Conservation (phyloP, 1,140 invertebrate species). For the Drosophila dunni region DNA sequence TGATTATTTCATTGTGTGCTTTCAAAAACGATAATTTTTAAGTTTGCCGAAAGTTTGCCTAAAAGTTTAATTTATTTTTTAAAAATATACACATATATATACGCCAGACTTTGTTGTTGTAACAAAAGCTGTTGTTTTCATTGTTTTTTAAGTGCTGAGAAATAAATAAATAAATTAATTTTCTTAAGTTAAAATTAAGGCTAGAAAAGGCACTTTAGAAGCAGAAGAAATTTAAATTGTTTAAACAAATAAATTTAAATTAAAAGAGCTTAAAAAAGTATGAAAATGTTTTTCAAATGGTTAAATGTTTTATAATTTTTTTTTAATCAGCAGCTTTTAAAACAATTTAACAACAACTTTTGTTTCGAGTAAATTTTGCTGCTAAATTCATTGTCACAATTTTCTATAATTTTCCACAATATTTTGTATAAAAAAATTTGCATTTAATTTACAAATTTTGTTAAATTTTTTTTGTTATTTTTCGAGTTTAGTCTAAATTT, state of each 20-base stretch:
- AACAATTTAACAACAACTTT: conserved; percentile 64
- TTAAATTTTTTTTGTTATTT: conserved; percentile 36
- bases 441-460: conserved; percentile 48
- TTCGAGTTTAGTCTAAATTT: conserved; percentile 38
- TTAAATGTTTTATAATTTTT: not conserved
- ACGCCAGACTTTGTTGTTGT: conserved; percentile 47
- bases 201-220: conserved; percentile 82
- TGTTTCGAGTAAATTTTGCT: conserved; percentile 58
- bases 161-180: conserved; percentile 19
- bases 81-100: conserved; percentile 33
- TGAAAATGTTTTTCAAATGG: conserved; percentile 10
- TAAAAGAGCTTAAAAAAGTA: not conserved
- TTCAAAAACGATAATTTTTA: conserved; percentile 21
- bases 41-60: conserved; percentile 69
- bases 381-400: conserved; percentile 62
- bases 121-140: conserved; percentile 52
- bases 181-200: conserved; percentile 60
- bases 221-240: conserved; percentile 6
- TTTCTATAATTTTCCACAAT: conserved; percentile 65
- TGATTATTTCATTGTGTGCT: conserved; percentile 53
- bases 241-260: not conserved
- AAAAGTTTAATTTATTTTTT: conserved; percentile 23
- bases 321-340: conserved; percentile 19
- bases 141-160: not conserved
- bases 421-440: conserved; percentile 72